These are phyloP conservation scores for Argentina silus DNA, from an alignment of 2,797 vertebrate genomes.

Conservation along the genomic window DNA sequence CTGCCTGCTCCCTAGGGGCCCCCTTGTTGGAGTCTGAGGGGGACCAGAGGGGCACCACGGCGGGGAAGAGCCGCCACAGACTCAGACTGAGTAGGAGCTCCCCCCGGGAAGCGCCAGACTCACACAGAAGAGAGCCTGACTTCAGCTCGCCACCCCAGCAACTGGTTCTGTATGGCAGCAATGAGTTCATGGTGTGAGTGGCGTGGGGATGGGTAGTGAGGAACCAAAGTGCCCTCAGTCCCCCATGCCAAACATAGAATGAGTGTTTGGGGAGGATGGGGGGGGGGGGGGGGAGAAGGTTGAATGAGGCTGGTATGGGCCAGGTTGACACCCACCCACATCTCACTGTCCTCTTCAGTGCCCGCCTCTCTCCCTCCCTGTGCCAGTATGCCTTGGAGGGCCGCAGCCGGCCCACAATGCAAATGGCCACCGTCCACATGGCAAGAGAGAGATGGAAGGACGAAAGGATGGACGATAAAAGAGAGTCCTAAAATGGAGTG, in stretches of 20 bases:
- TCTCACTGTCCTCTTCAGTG: constrained; percentile 41
- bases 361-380: constrained; percentile 26
- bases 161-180: constrained; percentile 88
- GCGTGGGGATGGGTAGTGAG: constrained; percentile 2
- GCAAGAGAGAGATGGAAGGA: constrained; percentile 2
- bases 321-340: background rate
- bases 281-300: constrained; percentile 16
- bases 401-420: background rate
- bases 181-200: constrained; percentile 93
- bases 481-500: constrained; percentile 9
- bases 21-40: constrained; percentile 59
- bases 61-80: constrained; percentile 88
- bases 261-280: constrained; percentile 14
- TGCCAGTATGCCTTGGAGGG: constrained; percentile 14
- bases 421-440: background rate
- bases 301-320: constrained; percentile 37
- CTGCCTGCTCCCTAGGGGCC: constrained; percentile 67
- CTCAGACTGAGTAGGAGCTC: constrained; percentile 87
- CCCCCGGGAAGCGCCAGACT: constrained; percentile 82
- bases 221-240: background rate
- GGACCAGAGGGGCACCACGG: constrained; percentile 78
- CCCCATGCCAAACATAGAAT: background rate
- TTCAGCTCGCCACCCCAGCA: constrained; percentile 79
- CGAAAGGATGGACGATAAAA: background rate
- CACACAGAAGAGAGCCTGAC: constrained; percentile 80